phyloP scores from a whole-genome alignment of 2,113 vertebrate genomes.

The Martes martes region DNA sequence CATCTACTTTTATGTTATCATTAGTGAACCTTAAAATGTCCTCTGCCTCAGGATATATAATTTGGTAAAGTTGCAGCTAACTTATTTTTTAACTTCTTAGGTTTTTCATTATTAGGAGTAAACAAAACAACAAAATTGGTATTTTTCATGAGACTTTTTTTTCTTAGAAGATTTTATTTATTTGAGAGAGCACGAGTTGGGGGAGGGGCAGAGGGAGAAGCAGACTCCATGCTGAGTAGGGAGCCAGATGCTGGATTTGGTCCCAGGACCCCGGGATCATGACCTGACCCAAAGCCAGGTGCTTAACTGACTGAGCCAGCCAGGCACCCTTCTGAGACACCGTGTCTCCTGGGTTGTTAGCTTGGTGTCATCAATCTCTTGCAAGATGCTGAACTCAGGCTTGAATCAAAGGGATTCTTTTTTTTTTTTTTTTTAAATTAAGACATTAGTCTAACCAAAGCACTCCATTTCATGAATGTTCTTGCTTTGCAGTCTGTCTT shows the following conservation, averaged over 20 bases:
- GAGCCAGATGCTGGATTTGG: no score
- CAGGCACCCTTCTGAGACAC: no score
- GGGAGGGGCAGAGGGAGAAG: not conserved
- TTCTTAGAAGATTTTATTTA: no score
- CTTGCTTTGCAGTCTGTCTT: constrained; percentile 4
- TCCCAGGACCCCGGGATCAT: no score
- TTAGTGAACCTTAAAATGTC: not conserved
- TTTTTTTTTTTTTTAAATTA: not conserved
- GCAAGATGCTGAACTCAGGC: not conserved
- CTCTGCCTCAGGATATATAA: not conserved
- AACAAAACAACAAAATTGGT: not conserved
- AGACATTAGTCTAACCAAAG: constrained; percentile 4
- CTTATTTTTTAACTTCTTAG: not conserved
- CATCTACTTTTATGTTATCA: not conserved
- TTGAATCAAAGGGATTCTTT: not conserved
- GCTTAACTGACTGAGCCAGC: no score
- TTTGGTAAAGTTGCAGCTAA: not conserved
- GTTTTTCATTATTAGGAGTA: not conserved
- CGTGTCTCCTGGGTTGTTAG: fast-evolving
- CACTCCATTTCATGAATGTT: not conserved
- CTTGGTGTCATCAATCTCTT: not conserved
- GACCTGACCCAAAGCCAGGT: no score
- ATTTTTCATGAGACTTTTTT: not conserved
- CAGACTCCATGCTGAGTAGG: no score
- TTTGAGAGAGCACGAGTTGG: no score